These are phyloP conservation scores for Phorcus lineatus DNA, from an alignment of 2,888 invertebrate species.

Conservation along the genomic window DNA sequence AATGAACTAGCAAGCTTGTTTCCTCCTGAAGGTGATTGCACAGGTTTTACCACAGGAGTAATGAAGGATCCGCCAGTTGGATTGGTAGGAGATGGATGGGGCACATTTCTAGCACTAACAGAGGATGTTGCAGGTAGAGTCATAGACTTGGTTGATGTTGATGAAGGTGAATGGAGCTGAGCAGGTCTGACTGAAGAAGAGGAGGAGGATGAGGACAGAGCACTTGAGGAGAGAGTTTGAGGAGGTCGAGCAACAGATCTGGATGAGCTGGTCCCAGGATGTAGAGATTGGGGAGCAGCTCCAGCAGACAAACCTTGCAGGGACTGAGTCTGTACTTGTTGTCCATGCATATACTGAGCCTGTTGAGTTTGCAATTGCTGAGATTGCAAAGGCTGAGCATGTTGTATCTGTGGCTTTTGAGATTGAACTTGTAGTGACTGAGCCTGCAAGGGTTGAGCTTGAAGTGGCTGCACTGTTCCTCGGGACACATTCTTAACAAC, in stretches of 20 bases:
- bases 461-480: conserved; percentile 6
- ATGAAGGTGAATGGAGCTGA: neutral
- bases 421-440: neutral
- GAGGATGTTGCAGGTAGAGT: neutral
- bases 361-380: neutral
- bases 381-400: neutral
- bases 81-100: neutral
- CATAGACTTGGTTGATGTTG: neutral
- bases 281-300: neutral
- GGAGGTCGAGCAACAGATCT: neutral
- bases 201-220: neutral
- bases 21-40: neutral
- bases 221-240: conserved; percentile 13
- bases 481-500: conserved; percentile 8
- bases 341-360: neutral
- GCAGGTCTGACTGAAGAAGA: neutral
- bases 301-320: conserved; percentile 2
- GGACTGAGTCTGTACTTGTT: conserved; percentile 12
- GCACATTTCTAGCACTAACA: neutral
- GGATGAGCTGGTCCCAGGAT: neutral
- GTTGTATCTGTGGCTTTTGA: neutral
- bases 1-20: neutral
- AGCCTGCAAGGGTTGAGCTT: conserved; percentile 16
- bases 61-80: neutral
- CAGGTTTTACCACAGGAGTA: neutral